phyloP scores from a whole-genome alignment of 2,113 vertebrate genomes.

The Sylvicapra grimmia region DNA sequence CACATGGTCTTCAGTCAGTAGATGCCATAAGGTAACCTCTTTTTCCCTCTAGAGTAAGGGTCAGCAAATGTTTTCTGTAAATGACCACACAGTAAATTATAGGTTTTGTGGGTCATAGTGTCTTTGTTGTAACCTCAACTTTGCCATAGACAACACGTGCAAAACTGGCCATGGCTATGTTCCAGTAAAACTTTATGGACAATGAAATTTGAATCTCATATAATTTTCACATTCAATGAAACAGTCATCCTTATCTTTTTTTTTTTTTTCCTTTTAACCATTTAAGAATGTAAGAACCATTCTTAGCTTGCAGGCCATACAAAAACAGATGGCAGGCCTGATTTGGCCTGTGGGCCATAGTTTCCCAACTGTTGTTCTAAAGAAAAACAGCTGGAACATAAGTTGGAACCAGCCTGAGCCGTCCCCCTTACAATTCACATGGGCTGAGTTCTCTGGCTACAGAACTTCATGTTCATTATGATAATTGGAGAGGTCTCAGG shows the following conservation, averaged over 20 bases:
- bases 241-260: neutral
- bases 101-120: neutral
- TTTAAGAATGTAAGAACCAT: constrained; percentile 1
- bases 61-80: neutral
- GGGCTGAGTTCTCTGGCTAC: neutral
- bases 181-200: neutral
- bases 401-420: neutral
- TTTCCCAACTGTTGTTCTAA: neutral
- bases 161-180: neutral
- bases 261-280: neutral
- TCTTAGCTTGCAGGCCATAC: neutral
- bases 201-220: neutral
- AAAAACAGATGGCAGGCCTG: neutral
- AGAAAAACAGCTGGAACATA: neutral
- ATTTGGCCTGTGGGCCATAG: neutral
- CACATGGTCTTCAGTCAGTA: neutral
- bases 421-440: neutral
- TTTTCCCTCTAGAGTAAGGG: neutral
- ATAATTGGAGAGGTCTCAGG: neutral
- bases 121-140: neutral
- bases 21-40: neutral
- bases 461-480: neutral
- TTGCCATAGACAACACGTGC: neutral
- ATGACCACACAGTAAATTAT: neutral
- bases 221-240: neutral